Evolutionary conservation across 2,888 invertebrate genomes (phyloP), one percentile per base, ranked within the genome.

Genomic region (Cephus rjabovi): DNA sequence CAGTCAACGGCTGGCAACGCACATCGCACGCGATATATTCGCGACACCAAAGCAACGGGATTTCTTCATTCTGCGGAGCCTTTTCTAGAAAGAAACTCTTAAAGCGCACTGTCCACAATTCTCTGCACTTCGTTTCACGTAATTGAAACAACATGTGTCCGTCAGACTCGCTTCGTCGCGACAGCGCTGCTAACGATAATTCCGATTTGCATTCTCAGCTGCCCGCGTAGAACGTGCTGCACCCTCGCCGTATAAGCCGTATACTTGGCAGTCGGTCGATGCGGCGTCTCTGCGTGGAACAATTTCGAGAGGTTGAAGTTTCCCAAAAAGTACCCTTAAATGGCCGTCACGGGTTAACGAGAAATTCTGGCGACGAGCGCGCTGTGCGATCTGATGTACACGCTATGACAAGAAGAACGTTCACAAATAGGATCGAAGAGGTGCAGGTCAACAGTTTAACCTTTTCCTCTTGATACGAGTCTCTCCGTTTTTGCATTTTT

Each of bases 131-230:
- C 77, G 81, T 75, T 79, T 78, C 74, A 76, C 79, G 79, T 82
- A 83, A 84, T 84, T 82, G 83, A 85, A 84, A 84, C 85, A 83
- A 84, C 82, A 82, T 81, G 80, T 84, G 80, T 84, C 83, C 81
- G 79, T 81, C 79, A 80, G 77, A 77, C 69, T 74, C 34, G 81
- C 77, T 79, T 79, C 79, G 80, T 83, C 83, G 81, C 82, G 82
- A 83, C 74, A 74, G 78, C 78, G 78, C 12, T 78, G 77, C 76
- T 75, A 80, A 82, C 75, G 79, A 81, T 84, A 83, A 82, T 85
- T 81, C 80, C 80, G 83, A 81, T 82, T 83, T 85, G 81, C 83
- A 82, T 83, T 80, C 75, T 79, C 69, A 69, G 69, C 75, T 56
- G 12, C 33, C 76, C 69, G 71, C 40, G 15, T 6, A 40, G 15